Percentiles rank a stretch among this genome's conserved stretches.
Conservation (phyloP, 1,140 invertebrate species). For the Paraescarpia echinospica region DNA sequence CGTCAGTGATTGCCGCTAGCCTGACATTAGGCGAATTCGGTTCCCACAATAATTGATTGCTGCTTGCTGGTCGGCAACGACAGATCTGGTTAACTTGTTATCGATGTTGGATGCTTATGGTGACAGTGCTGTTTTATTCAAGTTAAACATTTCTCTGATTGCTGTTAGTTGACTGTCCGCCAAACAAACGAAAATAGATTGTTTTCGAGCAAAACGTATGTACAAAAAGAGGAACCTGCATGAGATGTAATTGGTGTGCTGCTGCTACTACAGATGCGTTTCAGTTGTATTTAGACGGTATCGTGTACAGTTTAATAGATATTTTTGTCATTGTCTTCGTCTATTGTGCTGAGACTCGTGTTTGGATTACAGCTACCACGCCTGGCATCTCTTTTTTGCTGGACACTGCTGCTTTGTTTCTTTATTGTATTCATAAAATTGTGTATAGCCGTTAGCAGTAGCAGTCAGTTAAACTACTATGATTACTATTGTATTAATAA, state of each 20-base stretch:
- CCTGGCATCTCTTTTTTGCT: not conserved
- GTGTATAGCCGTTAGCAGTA: not conserved
- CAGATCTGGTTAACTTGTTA: not conserved
- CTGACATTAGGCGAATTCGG: not conserved
- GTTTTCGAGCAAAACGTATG: not conserved
- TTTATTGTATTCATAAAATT: not conserved
- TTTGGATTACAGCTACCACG: not conserved
- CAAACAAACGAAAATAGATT: not conserved
- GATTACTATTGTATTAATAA: not conserved
- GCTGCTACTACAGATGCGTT: not conserved
- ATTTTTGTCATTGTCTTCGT: slow-evolving; percentile 1
- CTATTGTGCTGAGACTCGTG: not conserved
- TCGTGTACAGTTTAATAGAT: not conserved
- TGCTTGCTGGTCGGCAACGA: not conserved
- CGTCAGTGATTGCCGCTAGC: not conserved
- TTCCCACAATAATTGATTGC: not conserved
- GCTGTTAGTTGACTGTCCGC: not conserved
- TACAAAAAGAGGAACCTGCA: not conserved
- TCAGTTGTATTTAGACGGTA: not conserved
- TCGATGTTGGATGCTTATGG: not conserved
- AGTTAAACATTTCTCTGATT: not conserved
- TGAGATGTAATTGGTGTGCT: not conserved
- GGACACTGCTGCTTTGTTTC: slow-evolving; percentile 12
- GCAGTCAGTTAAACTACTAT: not conserved
- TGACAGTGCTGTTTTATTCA: not conserved